Percentiles rank a stretch among this genome's conserved stretches.
phyloP scores from a whole-genome alignment of 2,888 invertebrate species.

The Diploptera punctata region DNA sequence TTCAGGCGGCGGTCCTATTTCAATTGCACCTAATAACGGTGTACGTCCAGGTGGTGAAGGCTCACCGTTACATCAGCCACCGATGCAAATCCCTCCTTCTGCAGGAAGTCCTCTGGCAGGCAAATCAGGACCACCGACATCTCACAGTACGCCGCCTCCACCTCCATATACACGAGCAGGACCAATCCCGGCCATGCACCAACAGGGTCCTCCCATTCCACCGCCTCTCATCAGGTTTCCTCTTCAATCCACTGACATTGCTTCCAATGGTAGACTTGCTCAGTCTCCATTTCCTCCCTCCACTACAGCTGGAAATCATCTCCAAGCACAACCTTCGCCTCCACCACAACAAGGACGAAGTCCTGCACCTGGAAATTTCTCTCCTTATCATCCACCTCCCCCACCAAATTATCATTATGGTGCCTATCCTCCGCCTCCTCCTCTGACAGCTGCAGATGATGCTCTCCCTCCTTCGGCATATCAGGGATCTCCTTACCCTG shows the following conservation, averaged over 20 bases:
- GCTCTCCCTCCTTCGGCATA: conserved; percentile 53
- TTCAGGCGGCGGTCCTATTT: conserved; percentile 61
- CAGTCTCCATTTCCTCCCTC: conserved; percentile 18
- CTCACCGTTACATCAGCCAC: conserved; percentile 42
- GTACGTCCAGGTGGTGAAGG: conserved; percentile 19
- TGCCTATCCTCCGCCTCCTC: conserved; percentile 54
- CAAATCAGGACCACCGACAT: conserved; percentile 47
- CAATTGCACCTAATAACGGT: conserved; percentile 49
- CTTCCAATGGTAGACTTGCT: conserved; percentile 24
- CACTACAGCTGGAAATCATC: conserved; percentile 29
- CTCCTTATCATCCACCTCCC: conserved; percentile 58
- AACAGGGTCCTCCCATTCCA: not conserved
- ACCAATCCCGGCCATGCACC: conserved; percentile 48
- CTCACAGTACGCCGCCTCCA: conserved; percentile 51
- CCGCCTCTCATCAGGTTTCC: conserved; percentile 36
- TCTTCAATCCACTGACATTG: conserved; percentile 22
- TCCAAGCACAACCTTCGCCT: conserved; percentile 24
- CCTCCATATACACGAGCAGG: conserved; percentile 46
- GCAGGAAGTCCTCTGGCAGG: conserved; percentile 53
- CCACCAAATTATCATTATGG: conserved; percentile 58
- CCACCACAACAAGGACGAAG: conserved; percentile 33
- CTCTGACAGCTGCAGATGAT: conserved; percentile 55
- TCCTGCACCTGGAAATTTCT: conserved; percentile 52
- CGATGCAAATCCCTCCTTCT: conserved; percentile 54
- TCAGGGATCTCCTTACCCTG: conserved; percentile 54